Evolutionary conservation across 1,140 invertebrate genomes (phyloP).

Genomic region (Orchesella cincta): DNA sequence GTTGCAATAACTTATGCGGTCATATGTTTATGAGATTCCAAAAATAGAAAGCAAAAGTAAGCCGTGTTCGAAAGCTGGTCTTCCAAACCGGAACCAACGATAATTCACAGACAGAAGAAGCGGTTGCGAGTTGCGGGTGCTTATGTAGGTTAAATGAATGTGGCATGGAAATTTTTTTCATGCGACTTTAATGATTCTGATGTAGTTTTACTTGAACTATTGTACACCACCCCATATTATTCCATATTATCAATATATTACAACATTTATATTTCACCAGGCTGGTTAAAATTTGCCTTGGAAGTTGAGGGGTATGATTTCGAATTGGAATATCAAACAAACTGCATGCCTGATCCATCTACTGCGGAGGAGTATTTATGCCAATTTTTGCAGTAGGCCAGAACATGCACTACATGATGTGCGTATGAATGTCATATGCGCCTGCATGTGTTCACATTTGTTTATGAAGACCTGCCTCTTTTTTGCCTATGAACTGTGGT

Average conservation of each 20-base stretch:
- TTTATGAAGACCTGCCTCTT: not conserved
- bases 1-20: not conserved
- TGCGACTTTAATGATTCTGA: not conserved
- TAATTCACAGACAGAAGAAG: not conserved
- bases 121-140: not conserved
- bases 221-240: not conserved
- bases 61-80: not conserved
- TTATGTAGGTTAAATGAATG: slow-evolving; percentile 4
- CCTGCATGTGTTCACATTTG: slow-evolving; percentile 4
- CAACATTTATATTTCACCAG: too few relatives aligned
- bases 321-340: not conserved
- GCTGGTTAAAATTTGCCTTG: too few relatives aligned
- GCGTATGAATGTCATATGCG: slow-evolving; percentile 18
- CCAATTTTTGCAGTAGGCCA: slow-evolving; percentile 20
- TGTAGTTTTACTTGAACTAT: not conserved
- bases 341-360: not conserved
- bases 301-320: too few relatives aligned
- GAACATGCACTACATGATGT: not conserved
- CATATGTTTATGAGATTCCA: slow-evolving; percentile 18
- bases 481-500: not conserved
- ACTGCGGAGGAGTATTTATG: slow-evolving; percentile 17
- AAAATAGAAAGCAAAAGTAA: not conserved
- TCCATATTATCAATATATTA: not conserved
- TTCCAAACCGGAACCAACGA: not conserved
- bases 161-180: not conserved